A percentile compares a stretch with the other conserved stretches of the same genome.
These are phyloP conservation scores for Atta texana DNA, from an alignment of 1,140 invertebrate genomes.

Conservation along the genomic window DNA sequence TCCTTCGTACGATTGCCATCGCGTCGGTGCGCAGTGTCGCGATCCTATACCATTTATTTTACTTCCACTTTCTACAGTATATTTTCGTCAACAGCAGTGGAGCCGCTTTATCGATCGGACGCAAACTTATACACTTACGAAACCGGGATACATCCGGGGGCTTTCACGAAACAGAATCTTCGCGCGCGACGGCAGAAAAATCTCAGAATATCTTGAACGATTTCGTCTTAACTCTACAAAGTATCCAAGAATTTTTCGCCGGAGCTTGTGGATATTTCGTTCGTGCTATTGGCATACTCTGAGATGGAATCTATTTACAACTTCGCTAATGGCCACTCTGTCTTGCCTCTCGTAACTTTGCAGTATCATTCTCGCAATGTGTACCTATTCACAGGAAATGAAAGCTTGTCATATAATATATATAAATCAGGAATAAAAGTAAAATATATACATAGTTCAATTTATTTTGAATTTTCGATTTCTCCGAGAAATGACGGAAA, in stretches of 20 bases:
- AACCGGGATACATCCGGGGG: conserved; percentile 49
- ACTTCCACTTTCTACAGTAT: conserved; percentile 63
- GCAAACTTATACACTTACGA: conserved; percentile 45
- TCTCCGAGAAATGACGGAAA: too few species aligned
- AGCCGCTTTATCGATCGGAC: conserved; percentile 19
- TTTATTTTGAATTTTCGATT: too few species aligned
- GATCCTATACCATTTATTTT: conserved; percentile 71
- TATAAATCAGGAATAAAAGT: not conserved
- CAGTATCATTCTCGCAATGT: conserved; percentile 25
- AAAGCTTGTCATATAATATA: not conserved
- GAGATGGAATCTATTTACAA: conserved; percentile 62
- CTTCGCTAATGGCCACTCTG: conserved; percentile 62
- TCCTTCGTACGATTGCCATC: conserved; percentile 1
- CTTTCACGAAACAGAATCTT: conserved; percentile 59
- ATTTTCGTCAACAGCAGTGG: conserved; percentile 57
- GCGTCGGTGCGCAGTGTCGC: conserved; percentile 28
- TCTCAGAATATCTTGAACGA: conserved; percentile 49
- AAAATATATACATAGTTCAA: not conserved
- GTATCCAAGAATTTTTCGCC: conserved; percentile 48
- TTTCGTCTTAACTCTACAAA: conserved; percentile 53
- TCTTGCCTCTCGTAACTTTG: conserved; percentile 53
- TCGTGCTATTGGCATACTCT: conserved; percentile 50
- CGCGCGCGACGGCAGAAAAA: conserved; percentile 31
- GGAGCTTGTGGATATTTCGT: conserved; percentile 51
- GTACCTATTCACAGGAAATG: conserved; percentile 2